Percentiles rank a stretch among this genome's conserved stretches.
Evolutionary conservation across 2,113 vertebrate species (phyloP).

Genomic region (Pygoscelis antarcticus): DNA sequence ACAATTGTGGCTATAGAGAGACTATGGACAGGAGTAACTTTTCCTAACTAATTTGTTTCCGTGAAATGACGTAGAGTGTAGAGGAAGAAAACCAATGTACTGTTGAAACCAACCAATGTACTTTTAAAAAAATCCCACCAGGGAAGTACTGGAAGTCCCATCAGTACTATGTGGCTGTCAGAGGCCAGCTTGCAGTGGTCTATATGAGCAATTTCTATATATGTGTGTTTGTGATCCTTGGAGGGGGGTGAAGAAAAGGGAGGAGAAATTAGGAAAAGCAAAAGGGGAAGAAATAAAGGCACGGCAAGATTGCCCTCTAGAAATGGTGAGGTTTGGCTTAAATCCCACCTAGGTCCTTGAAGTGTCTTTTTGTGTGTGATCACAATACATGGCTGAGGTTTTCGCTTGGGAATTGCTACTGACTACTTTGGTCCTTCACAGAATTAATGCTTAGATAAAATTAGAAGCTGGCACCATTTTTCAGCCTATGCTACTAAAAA

Average conservation of each 20-base stretch:
- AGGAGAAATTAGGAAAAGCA: neutral
- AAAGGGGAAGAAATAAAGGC: neutral
- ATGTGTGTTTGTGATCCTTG: neutral
- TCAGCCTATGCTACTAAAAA: slow-evolving; percentile 5
- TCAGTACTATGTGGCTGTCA: accelerated
- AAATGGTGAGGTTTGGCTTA: neutral
- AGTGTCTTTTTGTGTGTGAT: neutral
- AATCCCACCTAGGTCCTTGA: neutral
- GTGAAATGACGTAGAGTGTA: neutral
- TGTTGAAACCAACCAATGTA: neutral
- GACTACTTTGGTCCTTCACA: neutral
- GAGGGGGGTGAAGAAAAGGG: neutral
- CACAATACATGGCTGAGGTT: neutral
- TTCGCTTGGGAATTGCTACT: neutral
- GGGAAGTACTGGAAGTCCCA: neutral
- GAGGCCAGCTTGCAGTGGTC: neutral
- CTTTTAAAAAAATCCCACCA: neutral
- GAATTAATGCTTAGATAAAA: slow-evolving; percentile 36
- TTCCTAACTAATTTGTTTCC: neutral
- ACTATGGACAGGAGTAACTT: neutral
- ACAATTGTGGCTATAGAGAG: neutral
- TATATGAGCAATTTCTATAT: neutral
- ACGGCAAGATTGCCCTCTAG: neutral
- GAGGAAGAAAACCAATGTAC: neutral
- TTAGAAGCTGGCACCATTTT: slow-evolving; percentile 32